Conservation (phyloP, 2,888 invertebrate species). For the Carcina quercana region DNA sequence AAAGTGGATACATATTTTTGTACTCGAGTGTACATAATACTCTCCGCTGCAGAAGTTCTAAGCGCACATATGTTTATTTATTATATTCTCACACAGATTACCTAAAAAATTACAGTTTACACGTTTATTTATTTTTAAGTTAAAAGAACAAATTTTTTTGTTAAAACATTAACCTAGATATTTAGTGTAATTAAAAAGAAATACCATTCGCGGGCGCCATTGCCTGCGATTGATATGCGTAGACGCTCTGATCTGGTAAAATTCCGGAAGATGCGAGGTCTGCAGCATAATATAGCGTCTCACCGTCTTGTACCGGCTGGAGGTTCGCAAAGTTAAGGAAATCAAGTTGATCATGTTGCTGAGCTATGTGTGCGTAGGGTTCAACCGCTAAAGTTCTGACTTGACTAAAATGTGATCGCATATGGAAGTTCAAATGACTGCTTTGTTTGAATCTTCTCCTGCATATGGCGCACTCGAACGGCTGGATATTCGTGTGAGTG, state of each 20-base stretch:
- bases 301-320: slow-evolving; percentile 52
- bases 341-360: slow-evolving; percentile 35
- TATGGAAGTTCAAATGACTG: slow-evolving; percentile 64
- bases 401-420: slow-evolving; percentile 52
- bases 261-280: slow-evolving; percentile 41
- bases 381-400: slow-evolving; percentile 31
- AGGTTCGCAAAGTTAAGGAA: slow-evolving; percentile 49
- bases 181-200: background rate
- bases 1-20: too few relatives aligned
- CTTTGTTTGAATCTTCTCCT: slow-evolving; percentile 61
- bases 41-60: too few relatives aligned
- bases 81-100: too few relatives aligned
- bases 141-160: too few relatives aligned
- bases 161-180: too few relatives aligned
- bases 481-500: slow-evolving; percentile 66
- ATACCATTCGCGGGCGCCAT: too few relatives aligned
- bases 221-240: slow-evolving; percentile 21
- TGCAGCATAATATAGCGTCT: slow-evolving; percentile 55
- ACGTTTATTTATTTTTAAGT: too few relatives aligned
- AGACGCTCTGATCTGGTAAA: slow-evolving; percentile 21
- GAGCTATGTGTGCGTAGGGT: slow-evolving; percentile 32
- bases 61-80: too few relatives aligned
- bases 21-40: too few relatives aligned
- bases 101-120: too few relatives aligned
- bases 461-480: slow-evolving; percentile 58